A percentile compares a stretch with the other conserved stretches of the same genome.
These are phyloP conservation scores for Microctonus brassicae DNA, from an alignment of 2,888 invertebrate genomes.

Conservation along the genomic window DNA sequence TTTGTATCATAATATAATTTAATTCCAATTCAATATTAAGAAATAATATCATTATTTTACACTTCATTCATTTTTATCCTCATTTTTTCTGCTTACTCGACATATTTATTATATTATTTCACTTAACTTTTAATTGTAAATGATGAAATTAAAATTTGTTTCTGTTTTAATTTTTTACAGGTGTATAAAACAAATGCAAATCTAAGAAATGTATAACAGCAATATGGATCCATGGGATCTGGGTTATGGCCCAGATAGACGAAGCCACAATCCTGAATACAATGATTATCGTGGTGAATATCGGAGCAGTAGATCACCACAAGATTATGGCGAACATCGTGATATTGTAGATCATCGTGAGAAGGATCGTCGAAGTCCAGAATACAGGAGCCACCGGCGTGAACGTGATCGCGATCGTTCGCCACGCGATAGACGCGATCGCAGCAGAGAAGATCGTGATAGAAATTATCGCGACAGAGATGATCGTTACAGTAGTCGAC, in stretches of 20 bases:
- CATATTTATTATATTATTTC: not conserved
- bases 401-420: conserved; percentile 40
- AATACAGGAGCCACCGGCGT: conserved; percentile 60
- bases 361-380: conserved; percentile 61
- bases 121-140: too few species aligned
- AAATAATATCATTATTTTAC: too few species aligned
- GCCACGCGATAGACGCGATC: conserved; percentile 41
- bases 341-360: conserved; percentile 56
- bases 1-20: too few species aligned
- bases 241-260: conserved; percentile 62
- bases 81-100: too few species aligned
- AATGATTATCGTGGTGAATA: conserved; percentile 59
- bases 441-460: conserved; percentile 46
- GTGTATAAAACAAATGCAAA: conserved; percentile 40
- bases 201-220: conserved; percentile 58
- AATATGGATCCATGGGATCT: conserved; percentile 68
- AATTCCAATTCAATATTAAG: too few species aligned
- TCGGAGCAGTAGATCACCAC: conserved; percentile 56
- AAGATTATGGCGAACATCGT: conserved; percentile 59
- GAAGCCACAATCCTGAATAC: conserved; percentile 56
- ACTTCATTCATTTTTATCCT: too few species aligned
- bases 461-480: conserved; percentile 59
- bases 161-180: conserved; percentile 40
- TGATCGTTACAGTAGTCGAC: conserved; percentile 56
- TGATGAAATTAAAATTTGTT: not conserved